These are phyloP conservation scores for Glyphotaelius pellucidus DNA, from an alignment of 2,888 invertebrate species.

Conservation along the genomic window DNA sequence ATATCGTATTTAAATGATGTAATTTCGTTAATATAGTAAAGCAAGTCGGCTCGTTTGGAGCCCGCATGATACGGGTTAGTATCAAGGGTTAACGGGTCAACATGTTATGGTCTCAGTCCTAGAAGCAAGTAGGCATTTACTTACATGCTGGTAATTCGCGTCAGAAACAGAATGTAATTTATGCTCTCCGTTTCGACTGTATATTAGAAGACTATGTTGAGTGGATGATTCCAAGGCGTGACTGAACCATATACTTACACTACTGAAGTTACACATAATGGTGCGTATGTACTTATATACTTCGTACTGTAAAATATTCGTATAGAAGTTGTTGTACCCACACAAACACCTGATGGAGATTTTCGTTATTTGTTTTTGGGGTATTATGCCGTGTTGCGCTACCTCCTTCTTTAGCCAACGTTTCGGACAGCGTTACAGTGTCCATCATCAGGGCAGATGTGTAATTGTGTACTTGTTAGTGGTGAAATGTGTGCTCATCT, in stretches of 20 bases:
- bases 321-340: too few relatives aligned
- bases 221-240: background rate
- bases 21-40: background rate
- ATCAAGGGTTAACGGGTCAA: background rate
- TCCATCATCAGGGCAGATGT: too few relatives aligned
- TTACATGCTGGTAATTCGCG: background rate
- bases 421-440: too few relatives aligned
- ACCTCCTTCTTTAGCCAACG: too few relatives aligned
- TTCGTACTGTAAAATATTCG: too few relatives aligned
- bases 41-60: background rate
- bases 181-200: background rate
- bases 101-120: background rate
- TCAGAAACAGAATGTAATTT: background rate
- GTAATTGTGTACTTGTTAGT: too few relatives aligned
- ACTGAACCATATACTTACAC: background rate
- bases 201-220: background rate
- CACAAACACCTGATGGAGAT: too few relatives aligned
- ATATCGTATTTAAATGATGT: background rate
- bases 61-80: background rate
- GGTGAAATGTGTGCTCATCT: too few relatives aligned
- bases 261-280: background rate
- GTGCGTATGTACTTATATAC: too few relatives aligned
- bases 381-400: too few relatives aligned
- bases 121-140: background rate
- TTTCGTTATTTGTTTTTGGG: too few relatives aligned